These are phyloP conservation scores for Etheostoma cragini DNA, from an alignment of 2,113 vertebrate genomes.

Conservation along the genomic window DNA sequence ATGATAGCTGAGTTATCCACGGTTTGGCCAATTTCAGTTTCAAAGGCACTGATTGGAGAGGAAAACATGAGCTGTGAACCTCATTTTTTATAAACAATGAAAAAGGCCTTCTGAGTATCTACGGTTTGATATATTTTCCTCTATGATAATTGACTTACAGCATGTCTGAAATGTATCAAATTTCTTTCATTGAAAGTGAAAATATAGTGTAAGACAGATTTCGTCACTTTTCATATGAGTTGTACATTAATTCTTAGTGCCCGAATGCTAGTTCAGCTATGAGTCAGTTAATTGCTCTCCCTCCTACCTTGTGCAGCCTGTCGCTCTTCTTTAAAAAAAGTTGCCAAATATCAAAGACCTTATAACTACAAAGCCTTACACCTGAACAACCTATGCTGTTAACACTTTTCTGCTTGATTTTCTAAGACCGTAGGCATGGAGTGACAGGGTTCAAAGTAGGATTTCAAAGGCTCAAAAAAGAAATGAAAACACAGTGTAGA, in stretches of 20 bases:
- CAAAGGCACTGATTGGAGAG: too few species aligned
- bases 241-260: constrained; percentile 10
- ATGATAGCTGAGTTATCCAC: too few species aligned
- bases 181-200: too few species aligned
- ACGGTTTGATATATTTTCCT: too few species aligned
- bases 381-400: constrained; percentile 51
- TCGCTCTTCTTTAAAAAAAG: constrained; percentile 43
- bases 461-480: constrained; percentile 59
- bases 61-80: too few species aligned
- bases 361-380: constrained; percentile 62
- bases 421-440: constrained; percentile 46
- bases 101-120: too few species aligned
- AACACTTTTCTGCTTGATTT: constrained; percentile 58
- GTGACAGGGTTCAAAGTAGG: constrained; percentile 53
- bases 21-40: too few species aligned
- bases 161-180: too few species aligned
- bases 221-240: too few species aligned
- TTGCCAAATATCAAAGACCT: constrained; percentile 63
- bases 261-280: not conserved
- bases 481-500: not conserved
- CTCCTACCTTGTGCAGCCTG: constrained; percentile 7
- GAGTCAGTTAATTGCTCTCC: constrained; percentile 55
- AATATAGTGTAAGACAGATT: too few species aligned
- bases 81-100: too few species aligned
- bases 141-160: too few species aligned